Percentiles rank a stretch among this genome's conserved stretches.
Evolutionary conservation across 2,797 vertebrate genomes (phyloP).

Genomic region (Gymnoscopelus microlampas): DNA sequence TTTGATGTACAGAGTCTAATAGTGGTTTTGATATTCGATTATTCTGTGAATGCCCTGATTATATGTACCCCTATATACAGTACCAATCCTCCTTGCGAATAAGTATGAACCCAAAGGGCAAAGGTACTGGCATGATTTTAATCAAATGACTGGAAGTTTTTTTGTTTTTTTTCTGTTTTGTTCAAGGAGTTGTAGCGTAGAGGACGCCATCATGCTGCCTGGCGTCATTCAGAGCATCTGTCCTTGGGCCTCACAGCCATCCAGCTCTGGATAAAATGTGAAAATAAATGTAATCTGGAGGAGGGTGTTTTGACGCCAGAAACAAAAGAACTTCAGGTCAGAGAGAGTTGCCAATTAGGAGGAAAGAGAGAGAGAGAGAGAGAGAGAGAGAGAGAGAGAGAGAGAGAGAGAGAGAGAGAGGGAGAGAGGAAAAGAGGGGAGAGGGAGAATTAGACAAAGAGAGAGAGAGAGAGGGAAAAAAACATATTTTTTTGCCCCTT

Average conservation of each 20-base stretch:
- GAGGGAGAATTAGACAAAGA: conserved; percentile 6
- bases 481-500: conserved; percentile 89
- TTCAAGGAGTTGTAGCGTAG: conserved; percentile 59
- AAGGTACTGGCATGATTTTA: conserved; percentile 38
- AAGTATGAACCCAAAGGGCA: too few relatives aligned
- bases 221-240: conserved; percentile 59
- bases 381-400: neutral
- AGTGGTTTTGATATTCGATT: too few relatives aligned
- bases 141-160: conserved; percentile 42
- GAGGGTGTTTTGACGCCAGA: conserved; percentile 75
- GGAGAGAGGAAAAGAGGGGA: neutral
- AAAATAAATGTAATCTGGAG: conserved; percentile 75
- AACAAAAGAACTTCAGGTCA: conserved; percentile 89
- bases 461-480: conserved; percentile 29
- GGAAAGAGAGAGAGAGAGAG: conserved; percentile 43
- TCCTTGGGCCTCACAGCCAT: conserved; percentile 62
- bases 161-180: conserved; percentile 57
- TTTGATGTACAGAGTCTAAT: too few relatives aligned
- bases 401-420: conserved; percentile 6
- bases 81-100: too few relatives aligned
- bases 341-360: conserved; percentile 93
- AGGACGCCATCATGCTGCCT: conserved; percentile 56
- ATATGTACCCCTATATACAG: too few relatives aligned
- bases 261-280: conserved; percentile 67
- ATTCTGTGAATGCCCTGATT: too few relatives aligned